Evolutionary conservation across 2,888 invertebrate genomes (phyloP).

Genomic region (Drosophila rubida): DNA sequence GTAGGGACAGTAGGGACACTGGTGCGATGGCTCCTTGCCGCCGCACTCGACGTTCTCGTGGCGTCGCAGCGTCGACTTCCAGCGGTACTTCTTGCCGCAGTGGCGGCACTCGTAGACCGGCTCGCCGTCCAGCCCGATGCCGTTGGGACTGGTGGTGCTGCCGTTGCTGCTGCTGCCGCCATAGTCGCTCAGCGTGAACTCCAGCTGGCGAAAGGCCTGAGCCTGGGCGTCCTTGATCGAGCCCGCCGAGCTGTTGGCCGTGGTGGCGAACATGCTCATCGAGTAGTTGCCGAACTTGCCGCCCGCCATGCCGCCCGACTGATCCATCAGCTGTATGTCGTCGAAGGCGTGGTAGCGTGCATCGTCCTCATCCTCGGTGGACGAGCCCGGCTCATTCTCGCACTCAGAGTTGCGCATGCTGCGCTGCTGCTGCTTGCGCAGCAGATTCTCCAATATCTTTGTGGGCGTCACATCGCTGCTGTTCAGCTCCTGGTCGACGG

Average conservation of each 20-base stretch:
- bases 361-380: slow-evolving; percentile 83
- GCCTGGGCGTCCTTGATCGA: slow-evolving; percentile 76
- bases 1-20: slow-evolving; percentile 92
- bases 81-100: slow-evolving; percentile 94
- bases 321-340: slow-evolving; percentile 84
- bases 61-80: slow-evolving; percentile 93
- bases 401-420: slow-evolving; percentile 67
- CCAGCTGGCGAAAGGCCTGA: slow-evolving; percentile 81
- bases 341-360: slow-evolving; percentile 83
- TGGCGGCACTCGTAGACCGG: slow-evolving; percentile 90
- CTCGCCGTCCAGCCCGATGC: slow-evolving; percentile 85
- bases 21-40: slow-evolving; percentile 92
- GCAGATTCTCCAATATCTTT: slow-evolving; percentile 77
- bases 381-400: slow-evolving; percentile 72
- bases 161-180: slow-evolving; percentile 70
- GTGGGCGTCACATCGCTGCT: slow-evolving; percentile 52
- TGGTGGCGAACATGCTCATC: slow-evolving; percentile 48
- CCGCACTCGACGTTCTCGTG: slow-evolving; percentile 94
- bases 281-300: slow-evolving; percentile 56
- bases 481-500: slow-evolving; percentile 8
- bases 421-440: slow-evolving; percentile 74
- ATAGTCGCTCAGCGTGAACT: slow-evolving; percentile 81
- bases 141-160: slow-evolving; percentile 87
- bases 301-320: slow-evolving; percentile 41
- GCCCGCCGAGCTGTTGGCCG: slow-evolving; percentile 44